phyloP scores from a whole-genome alignment of 2,113 vertebrate species.

The Dromaius novaehollandiae region DNA sequence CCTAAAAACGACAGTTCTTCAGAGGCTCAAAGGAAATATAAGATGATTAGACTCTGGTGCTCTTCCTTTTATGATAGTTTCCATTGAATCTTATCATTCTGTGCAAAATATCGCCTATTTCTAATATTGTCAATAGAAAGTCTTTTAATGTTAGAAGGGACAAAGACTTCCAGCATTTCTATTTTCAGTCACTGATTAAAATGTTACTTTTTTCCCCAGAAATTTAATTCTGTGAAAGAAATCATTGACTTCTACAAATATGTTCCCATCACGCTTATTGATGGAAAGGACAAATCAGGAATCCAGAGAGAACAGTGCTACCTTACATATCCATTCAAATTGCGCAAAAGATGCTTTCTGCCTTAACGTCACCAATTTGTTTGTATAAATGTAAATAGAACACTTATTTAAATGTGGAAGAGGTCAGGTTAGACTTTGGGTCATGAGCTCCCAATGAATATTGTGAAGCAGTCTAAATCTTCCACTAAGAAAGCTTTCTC shows the following conservation, averaged over 20 bases:
- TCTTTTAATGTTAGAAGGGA: not conserved
- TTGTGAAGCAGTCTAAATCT: not conserved
- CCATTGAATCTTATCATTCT: not conserved
- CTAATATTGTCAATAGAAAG: not conserved
- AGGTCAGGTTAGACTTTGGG: not conserved
- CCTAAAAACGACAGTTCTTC: not conserved
- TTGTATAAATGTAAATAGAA: not conserved
- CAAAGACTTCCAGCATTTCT: not conserved
- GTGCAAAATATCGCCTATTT: not conserved
- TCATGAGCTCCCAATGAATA: not conserved
- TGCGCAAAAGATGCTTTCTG: not conserved
- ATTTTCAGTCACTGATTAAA: not conserved
- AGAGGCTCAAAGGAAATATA: not conserved
- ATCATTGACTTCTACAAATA: slow-evolving; percentile 88
- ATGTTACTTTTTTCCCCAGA: slow-evolving; percentile 71
- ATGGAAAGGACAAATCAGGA: slow-evolving; percentile 76
- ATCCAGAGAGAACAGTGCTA: slow-evolving; percentile 77
- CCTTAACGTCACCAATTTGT: not conserved
- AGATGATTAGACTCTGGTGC: not conserved
- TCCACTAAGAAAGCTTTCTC: not conserved
- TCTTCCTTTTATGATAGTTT: not conserved
- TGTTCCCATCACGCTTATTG: slow-evolving; percentile 85
- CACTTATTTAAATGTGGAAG: not conserved
- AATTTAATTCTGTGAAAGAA: slow-evolving; percentile 86
- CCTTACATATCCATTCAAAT: slow-evolving; percentile 74